A percentile compares a stretch with the other conserved stretches of the same genome.
These are phyloP conservation scores for Gallirallus australis DNA, from an alignment of 2,797 vertebrate species.

Conservation along the genomic window DNA sequence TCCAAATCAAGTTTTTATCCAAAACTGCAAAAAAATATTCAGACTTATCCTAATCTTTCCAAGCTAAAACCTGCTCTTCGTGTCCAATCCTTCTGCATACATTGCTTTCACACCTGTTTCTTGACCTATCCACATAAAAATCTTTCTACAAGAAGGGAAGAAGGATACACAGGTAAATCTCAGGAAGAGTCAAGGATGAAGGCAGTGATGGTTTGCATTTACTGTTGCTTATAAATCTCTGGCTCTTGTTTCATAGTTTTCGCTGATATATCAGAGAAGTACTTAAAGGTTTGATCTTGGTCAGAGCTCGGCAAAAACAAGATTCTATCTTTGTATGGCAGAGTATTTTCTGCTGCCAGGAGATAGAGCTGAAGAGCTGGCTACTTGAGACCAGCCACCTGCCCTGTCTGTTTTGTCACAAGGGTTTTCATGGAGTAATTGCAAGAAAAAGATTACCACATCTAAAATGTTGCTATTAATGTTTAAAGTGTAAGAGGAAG, in stretches of 20 bases:
- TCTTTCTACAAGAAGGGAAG: not conserved
- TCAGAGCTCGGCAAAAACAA: not conserved
- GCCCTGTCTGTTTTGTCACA: not conserved
- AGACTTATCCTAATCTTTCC: not conserved
- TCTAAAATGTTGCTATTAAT: not conserved
- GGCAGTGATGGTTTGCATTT: not conserved
- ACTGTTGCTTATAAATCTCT: not conserved
- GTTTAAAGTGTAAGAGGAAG: not conserved
- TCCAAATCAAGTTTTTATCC: not conserved
- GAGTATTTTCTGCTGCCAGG: not conserved
- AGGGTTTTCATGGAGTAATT: not conserved
- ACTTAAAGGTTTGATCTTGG: not conserved
- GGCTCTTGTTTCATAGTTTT: not conserved
- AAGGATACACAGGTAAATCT: not conserved
- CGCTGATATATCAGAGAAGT: not conserved
- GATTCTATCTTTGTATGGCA: not conserved
- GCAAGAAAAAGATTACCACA: not conserved
- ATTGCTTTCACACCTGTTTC: not conserved
- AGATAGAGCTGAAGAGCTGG: not conserved
- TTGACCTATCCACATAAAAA: not conserved
- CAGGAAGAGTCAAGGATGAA: not conserved
- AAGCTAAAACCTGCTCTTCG: not conserved
- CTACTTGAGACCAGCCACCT: not conserved
- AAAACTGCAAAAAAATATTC: not conserved
- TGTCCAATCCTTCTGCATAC: not conserved